Evolutionary conservation across 2,797 vertebrate genomes (phyloP), one percentile per base, ranked within the genome.

Genomic region (Thalassophryne amazonica): DNA sequence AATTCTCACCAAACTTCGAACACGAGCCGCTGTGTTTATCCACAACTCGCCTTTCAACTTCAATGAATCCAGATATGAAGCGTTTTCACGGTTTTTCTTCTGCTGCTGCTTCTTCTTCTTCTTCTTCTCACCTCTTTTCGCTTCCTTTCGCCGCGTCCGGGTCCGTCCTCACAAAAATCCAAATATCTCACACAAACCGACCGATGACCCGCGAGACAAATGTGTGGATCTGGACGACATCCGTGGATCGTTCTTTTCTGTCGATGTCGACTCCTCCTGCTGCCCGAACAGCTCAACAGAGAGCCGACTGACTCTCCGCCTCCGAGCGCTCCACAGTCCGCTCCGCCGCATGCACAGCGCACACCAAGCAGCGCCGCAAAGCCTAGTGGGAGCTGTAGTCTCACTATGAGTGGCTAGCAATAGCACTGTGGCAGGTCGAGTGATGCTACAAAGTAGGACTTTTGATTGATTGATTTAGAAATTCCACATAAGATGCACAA

Each of bases 341-440:
- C 55, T 10, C 78, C 40, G 16, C 64, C 67, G 78, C 80, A 75
- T 72, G 66, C 80, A 56, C 56, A 48, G 72, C 67, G 47, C 71
- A 73, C 60, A 42, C 58, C 54, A 37, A 22, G 2, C 34, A 21
- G 41, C 28, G 33, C 19, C 83, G 82, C 78, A 59, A 39, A 20
- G 77, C 14, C 56, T 81, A 37, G 2, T 70, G 89, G 88, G 89
- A 87, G 5, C 20, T 76, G 60, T 21, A 73, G 89, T 89, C 68
- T 35, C 42, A 4, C 0, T 4, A 1, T 4, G 6, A 3, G 19
- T 28, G 41, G 45, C 61, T 45, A 47, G 69, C 30, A 53, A 9
- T 48, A 30, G 9, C 29, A 3, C 15, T 5, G 19, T 18, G 16
- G 3, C 2, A 14, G 29, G 14, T 7, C n/a, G n/a, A n/a, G n/a